A percentile compares a stretch with the other conserved stretches of the same genome.
Evolutionary conservation across 2,888 invertebrate species (phyloP).

Genomic region (Drosophila quasianomalipes): DNA sequence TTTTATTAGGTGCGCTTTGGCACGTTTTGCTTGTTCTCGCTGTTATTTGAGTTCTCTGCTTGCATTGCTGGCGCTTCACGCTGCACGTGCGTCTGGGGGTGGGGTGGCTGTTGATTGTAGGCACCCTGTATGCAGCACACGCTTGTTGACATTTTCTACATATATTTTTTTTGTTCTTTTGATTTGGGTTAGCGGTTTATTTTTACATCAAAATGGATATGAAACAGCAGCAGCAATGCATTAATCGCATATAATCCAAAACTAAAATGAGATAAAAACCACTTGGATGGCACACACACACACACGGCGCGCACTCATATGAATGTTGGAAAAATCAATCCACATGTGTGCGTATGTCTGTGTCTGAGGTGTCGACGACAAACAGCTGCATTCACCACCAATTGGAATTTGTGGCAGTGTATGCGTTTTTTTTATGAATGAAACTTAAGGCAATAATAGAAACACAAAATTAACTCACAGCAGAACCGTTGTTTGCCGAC

Average conservation of each 20-base stretch:
- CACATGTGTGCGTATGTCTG: constrained; percentile 61
- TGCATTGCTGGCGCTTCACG: constrained; percentile 64
- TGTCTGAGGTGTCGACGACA: constrained; percentile 38
- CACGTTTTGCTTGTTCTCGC: constrained; percentile 62
- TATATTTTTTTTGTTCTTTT: constrained; percentile 2
- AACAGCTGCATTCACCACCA: constrained; percentile 60
- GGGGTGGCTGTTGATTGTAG: constrained; percentile 16
- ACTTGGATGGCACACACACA: constrained; percentile 53
- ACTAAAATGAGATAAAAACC: constrained; percentile 54
- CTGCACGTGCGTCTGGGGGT: constrained; percentile 60
- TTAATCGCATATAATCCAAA: constrained; percentile 65
- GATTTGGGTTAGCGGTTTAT: constrained; percentile 47
- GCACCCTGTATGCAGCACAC: constrained; percentile 54
- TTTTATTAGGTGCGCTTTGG: constrained; percentile 59
- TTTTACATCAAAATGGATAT: constrained; percentile 57
- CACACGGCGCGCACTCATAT: constrained; percentile 4
- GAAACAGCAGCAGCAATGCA: constrained; percentile 49
- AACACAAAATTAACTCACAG: constrained; percentile 60
- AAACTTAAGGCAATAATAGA: constrained; percentile 41
- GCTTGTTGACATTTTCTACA: constrained; percentile 68
- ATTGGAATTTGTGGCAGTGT: constrained; percentile 54
- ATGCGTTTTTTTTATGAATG: constrained; percentile 70
- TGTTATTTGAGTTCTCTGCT: constrained; percentile 57
- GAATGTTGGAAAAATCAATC: constrained; percentile 75
- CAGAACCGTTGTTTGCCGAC: constrained; percentile 69